phyloP scores from a whole-genome alignment of 2,113 vertebrate species.

The Panthera tigris region DNA sequence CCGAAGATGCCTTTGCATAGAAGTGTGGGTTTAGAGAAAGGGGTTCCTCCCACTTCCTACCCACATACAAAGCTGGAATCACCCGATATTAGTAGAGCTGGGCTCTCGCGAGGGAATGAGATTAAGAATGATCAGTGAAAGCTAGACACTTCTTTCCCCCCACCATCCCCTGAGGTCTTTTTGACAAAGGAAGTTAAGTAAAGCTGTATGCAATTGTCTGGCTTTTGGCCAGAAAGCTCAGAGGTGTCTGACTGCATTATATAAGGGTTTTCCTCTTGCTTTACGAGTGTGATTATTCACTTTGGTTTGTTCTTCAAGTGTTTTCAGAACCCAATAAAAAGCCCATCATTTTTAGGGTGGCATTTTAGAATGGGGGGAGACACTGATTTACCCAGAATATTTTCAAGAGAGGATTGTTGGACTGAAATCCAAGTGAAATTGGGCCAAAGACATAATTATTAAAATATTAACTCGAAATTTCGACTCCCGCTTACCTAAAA shows the following conservation, averaged over 20 bases:
- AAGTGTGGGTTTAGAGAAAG: neutral
- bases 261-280: neutral
- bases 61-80: neutral
- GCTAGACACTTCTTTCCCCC: neutral
- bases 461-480: conserved; percentile 65
- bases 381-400: conserved; percentile 51
- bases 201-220: neutral
- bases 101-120: neutral
- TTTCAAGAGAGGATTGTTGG: conserved; percentile 37
- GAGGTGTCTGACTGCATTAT: neutral
- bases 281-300: neutral
- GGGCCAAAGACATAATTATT: conserved; percentile 60
- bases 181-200: conserved; percentile 29
- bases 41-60: neutral
- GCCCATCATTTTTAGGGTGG: neutral
- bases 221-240: neutral
- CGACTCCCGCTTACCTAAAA: conserved; percentile 49
- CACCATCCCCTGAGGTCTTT: neutral
- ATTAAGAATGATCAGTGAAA: neutral
- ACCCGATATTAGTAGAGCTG: neutral
- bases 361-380: neutral
- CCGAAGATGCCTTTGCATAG: neutral
- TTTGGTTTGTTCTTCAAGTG: neutral
- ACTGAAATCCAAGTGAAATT: conserved; percentile 28
- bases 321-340: conserved; percentile 27